These are phyloP conservation scores for Campylomormyrus numenius DNA, from an alignment of 2,113 vertebrate species.

Conservation along the genomic window DNA sequence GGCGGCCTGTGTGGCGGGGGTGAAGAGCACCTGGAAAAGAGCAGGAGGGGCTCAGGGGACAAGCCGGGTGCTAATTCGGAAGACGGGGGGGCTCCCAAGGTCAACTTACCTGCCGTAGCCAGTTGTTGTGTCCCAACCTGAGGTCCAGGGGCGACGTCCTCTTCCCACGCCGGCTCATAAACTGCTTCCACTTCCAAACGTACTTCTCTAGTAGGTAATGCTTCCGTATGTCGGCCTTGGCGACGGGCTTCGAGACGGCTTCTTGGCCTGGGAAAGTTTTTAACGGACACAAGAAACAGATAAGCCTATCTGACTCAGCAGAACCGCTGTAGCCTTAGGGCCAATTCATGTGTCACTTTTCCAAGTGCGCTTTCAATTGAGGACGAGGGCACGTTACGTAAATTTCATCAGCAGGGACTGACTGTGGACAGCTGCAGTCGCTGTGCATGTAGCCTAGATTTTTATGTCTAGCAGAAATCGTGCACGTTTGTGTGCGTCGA, in stretches of 20 bases:
- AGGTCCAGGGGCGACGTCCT: conserved; percentile 77
- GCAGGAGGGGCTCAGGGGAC: background rate
- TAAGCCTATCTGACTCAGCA: background rate
- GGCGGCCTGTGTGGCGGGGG: conserved; percentile 92
- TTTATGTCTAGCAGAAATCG: background rate
- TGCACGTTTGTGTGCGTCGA: background rate
- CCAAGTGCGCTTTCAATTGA: background rate
- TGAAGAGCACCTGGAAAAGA: conserved; percentile 84
- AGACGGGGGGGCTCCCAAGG: background rate
- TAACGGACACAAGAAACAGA: background rate
- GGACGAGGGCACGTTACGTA: background rate
- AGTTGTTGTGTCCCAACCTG: conserved; percentile 96
- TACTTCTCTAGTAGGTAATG: conserved; percentile 93
- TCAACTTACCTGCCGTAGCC: conserved; percentile 81
- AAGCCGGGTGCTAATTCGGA: background rate
- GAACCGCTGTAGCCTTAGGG: background rate
- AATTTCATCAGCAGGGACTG: background rate
- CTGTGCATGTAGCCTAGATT: background rate
- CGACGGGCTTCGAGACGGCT: conserved; percentile 70
- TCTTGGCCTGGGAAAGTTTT: conserved; percentile 61
- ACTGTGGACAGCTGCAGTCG: background rate
- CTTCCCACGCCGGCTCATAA: conserved; percentile 74
- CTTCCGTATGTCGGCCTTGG: conserved; percentile 76
- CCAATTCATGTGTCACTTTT: background rate
- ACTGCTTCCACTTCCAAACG: conserved; percentile 95